Conservation (phyloP, 2,888 invertebrate genomes). For the Pristionchus fissidentatus region DNA sequence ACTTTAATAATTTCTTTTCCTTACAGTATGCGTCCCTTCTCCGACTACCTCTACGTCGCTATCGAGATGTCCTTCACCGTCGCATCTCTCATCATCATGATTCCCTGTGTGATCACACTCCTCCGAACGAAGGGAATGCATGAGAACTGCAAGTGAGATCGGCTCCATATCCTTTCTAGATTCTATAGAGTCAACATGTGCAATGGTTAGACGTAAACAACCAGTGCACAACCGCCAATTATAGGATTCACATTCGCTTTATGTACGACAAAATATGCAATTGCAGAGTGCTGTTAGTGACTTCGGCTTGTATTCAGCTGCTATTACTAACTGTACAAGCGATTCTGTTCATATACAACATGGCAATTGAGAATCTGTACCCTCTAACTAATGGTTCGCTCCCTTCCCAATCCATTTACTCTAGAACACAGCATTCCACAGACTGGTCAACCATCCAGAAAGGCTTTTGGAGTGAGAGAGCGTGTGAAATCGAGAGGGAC, state of each 20-base stretch:
- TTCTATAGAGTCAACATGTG: too few species aligned
- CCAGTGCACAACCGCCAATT: too few species aligned
- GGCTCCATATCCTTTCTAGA: too few species aligned
- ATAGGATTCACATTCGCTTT: not conserved
- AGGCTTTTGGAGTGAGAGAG: too few species aligned
- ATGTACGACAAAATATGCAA: not conserved
- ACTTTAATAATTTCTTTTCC: too few species aligned
- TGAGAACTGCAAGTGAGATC: conserved; percentile 20
- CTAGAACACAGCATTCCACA: too few species aligned
- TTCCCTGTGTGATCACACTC: not conserved
- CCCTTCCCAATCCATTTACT: too few species aligned
- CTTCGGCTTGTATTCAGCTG: not conserved
- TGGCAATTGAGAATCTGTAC: too few species aligned
- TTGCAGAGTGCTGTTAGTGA: not conserved
- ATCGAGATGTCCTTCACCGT: not conserved
- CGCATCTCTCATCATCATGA: not conserved
- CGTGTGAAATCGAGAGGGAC: too few species aligned
- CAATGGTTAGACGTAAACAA: too few species aligned
- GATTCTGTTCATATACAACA: not conserved
- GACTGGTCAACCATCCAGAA: too few species aligned
- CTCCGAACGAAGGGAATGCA: conserved; percentile 15
- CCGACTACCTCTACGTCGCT: not conserved
- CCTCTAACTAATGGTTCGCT: too few species aligned
- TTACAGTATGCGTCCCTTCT: not conserved
- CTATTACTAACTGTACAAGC: not conserved